phyloP scores from a whole-genome alignment of 2,888 invertebrate species.

The Drosophila sordidapex region DNA sequence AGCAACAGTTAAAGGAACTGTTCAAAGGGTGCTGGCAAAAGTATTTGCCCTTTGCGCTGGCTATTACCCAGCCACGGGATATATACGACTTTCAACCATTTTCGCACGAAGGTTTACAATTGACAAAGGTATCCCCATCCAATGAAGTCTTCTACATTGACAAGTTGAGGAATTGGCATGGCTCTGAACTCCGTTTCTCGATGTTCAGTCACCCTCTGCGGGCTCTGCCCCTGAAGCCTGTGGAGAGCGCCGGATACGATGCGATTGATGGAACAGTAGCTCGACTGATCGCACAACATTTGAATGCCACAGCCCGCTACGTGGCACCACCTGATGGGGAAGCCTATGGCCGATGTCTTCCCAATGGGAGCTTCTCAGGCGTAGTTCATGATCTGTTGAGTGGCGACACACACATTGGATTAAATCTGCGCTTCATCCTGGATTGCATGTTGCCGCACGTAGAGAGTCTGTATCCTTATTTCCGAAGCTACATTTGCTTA shows the following conservation, averaged over 20 bases:
- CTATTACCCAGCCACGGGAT: constrained; percentile 38
- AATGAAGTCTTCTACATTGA: constrained; percentile 49
- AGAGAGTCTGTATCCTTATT: constrained; percentile 76
- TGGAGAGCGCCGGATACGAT: constrained; percentile 47
- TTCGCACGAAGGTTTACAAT: constrained; percentile 53
- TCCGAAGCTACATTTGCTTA: constrained; percentile 64
- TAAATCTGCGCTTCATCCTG: constrained; percentile 77
- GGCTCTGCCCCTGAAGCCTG: constrained; percentile 59
- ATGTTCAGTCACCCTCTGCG: constrained; percentile 76
- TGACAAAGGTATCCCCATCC: constrained; percentile 27
- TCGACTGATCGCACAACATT: constrained; percentile 51
- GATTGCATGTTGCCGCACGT: constrained; percentile 54
- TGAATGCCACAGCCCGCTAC: constrained; percentile 78
- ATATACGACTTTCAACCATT: constrained; percentile 80
- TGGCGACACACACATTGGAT: constrained; percentile 69
- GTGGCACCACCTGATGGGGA: constrained; percentile 70
- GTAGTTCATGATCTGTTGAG: constrained; percentile 65
- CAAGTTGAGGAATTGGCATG: constrained; percentile 73
- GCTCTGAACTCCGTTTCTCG: constrained; percentile 67
- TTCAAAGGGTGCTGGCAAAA: constrained; percentile 73
- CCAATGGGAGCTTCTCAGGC: constrained; percentile 72
- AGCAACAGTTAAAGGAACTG: constrained; percentile 48
- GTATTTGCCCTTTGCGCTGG: constrained; percentile 69
- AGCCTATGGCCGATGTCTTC: constrained; percentile 69
- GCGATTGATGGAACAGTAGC: constrained; percentile 70